Evolutionary conservation across 2,888 invertebrate species (phyloP).

Genomic region (Abrostola tripartita): DNA sequence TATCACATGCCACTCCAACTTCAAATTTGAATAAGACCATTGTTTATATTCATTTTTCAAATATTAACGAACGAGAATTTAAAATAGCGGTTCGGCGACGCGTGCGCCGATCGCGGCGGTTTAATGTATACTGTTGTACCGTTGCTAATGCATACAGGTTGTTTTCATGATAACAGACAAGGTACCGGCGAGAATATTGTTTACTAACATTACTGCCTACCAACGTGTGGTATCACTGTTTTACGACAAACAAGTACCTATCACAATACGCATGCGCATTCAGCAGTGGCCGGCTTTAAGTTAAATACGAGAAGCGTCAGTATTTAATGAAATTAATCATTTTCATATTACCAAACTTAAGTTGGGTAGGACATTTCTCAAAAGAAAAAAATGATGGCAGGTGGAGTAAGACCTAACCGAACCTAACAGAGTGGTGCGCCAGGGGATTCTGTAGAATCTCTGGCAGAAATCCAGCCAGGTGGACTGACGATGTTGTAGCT

Average conservation of each 20-base stretch:
- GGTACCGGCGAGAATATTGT: constrained; percentile 17
- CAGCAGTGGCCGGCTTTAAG: no score
- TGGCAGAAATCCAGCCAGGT: no score
- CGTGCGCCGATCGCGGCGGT: constrained; percentile 24
- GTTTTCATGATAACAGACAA: constrained; percentile 22
- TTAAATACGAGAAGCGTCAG: no score
- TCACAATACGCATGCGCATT: no score
- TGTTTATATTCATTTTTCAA: constrained; percentile 21
- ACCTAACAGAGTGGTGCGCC: no score
- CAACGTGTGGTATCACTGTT: background rate
- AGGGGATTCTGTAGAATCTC: no score
- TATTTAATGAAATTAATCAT: no score
- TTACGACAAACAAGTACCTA: constrained; percentile 5
- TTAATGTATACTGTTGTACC: constrained; percentile 18
- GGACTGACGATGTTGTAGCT: no score
- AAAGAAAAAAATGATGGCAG: no score
- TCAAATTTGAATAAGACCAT: background rate
- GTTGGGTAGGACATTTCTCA: no score
- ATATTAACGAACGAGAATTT: constrained; percentile 15
- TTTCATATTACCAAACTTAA: no score
- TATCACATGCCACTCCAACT: background rate
- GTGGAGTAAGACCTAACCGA: no score
- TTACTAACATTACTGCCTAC: constrained; percentile 33
- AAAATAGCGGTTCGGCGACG: constrained; percentile 22
- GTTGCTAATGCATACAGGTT: constrained; percentile 2